phyloP scores from a whole-genome alignment of 1,140 invertebrate species.

The Heliconius hermathena region DNA sequence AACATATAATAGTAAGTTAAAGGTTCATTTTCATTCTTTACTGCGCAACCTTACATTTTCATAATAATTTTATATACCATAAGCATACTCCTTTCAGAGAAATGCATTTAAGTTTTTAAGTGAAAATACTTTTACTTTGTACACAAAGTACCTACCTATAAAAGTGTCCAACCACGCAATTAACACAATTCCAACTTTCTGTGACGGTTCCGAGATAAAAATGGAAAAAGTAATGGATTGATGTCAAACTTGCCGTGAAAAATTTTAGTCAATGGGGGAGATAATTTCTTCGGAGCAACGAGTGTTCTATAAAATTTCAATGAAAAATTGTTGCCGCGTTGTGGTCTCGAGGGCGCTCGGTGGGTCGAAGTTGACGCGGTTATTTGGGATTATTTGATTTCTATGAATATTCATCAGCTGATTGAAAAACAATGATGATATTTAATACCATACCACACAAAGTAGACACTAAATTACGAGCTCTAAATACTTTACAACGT shows the following conservation, averaged over 20 bases:
- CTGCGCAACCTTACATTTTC: constrained; percentile 1
- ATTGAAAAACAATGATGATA: constrained; percentile 63
- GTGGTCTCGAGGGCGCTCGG: constrained; percentile 55
- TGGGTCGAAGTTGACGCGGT: constrained; percentile 60
- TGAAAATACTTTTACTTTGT: constrained; percentile 45
- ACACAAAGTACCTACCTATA: constrained; percentile 57
- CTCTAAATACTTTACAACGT: neutral
- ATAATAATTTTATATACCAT: constrained; percentile 7
- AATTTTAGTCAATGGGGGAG: constrained; percentile 79
- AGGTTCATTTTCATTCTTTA: neutral
- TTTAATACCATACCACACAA: neutral
- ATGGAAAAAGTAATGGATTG: constrained; percentile 76
- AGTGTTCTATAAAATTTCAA: constrained; percentile 77
- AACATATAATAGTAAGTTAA: neutral
- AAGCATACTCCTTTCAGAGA: constrained; percentile 7
- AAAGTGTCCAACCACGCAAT: constrained; percentile 70
- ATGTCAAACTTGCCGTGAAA: constrained; percentile 79
- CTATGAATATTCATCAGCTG: constrained; percentile 75
- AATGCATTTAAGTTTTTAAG: constrained; percentile 13
- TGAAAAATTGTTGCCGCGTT: constrained; percentile 70
- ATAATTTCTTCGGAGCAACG: constrained; percentile 72
- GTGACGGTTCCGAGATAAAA: constrained; percentile 73
- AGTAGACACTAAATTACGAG: neutral
- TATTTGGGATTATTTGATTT: constrained; percentile 75
- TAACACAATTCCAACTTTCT: constrained; percentile 71